Evolutionary conservation across 92 coral and sea anemone genomes (phyloP).

Genomic region (Desmophyllum pertusum): DNA sequence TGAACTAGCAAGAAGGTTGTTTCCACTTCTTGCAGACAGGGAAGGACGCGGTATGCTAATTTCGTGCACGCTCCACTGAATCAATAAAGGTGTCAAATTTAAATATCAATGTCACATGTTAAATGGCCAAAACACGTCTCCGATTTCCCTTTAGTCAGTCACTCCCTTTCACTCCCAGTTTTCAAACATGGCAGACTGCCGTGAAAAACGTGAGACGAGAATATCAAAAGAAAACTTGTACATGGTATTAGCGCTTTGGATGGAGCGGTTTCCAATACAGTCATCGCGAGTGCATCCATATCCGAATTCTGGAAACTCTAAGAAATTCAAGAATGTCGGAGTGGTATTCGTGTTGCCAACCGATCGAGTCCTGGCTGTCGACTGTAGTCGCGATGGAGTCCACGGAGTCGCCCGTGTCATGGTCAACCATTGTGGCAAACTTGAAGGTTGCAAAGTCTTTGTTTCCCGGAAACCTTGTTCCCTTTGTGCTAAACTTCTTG

Average conservation of each 20-base stretch:
- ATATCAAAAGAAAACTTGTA: slow-evolving; percentile 39
- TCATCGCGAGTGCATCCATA: background rate
- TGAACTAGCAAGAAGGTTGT: background rate
- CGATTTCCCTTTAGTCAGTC: too few species aligned
- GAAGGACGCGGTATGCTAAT: background rate
- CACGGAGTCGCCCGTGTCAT: slow-evolving; percentile 64
- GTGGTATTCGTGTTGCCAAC: slow-evolving; percentile 58
- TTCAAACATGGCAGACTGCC: too few species aligned
- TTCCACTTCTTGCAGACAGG: background rate
- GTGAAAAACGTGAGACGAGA: slow-evolving; percentile 28
- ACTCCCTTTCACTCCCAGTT: too few species aligned
- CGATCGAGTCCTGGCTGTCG: slow-evolving; percentile 56
- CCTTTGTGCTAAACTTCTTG: slow-evolving; percentile 64
- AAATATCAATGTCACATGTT: too few species aligned
- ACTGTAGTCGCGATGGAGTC: slow-evolving; percentile 62
- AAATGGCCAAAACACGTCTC: too few species aligned
- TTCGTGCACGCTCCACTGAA: background rate
- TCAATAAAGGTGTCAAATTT: too few species aligned
- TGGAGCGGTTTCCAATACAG: slow-evolving; percentile 54
- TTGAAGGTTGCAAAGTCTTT: slow-evolving; percentile 47
- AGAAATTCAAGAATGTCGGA: slow-evolving; percentile 46
- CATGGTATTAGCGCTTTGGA: slow-evolving; percentile 55
- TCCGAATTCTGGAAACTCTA: background rate
- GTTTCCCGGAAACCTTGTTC: slow-evolving; percentile 72
- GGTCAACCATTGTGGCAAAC: slow-evolving; percentile 44